Base-by-base conservation (phyloP, 2,113 vertebrate species). In the Anthoscopus minutus region DNA sequence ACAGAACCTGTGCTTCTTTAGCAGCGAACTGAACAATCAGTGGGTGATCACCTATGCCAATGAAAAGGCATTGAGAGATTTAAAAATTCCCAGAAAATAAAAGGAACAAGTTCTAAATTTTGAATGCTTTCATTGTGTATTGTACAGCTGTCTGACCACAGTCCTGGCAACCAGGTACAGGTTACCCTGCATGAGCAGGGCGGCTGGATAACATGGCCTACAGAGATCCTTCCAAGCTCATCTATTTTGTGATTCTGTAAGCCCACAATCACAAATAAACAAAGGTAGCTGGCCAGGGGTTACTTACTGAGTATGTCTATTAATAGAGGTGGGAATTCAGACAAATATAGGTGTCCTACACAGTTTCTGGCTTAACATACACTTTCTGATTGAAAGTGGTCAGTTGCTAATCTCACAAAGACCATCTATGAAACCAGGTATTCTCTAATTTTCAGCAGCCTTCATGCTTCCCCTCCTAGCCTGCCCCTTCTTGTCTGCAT, bases 1-100 rank as follows among this genome's bases (percentile, higher is more conserved):
- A 98, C 94, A 99, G 97, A 78, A 98, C 98, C 95, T 99, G 98
- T 15, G 99, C 98, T 95, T 99, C 98, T 83, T 98, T 98, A 79
- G 99, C 99, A 94, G 99, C 99, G 81, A 99, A 99, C 96, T 99
- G 99, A 93, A 99, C 98, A 65, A 99, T 98, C 96, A 99, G 58
- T 15, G 99, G 99, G 40, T 97, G 98, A 96, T 99, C 99, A 97
- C 97, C 99, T 99, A 86, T 33, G 56, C 79, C 96, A 95, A 96
- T 6, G 23, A 89, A 96, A 37, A 96, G 47, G 56, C 76, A 91
- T 66, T 93, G 33, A 88, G n/a, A 91, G 58, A 93, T 67, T 78
- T 6, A 31, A 82, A 77, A 69, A 45, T 33, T 0, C 7, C 5
- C 47, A 74, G 22, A 65, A 83, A 86, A 81, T 13, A 50, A 81